Percentiles rank a stretch among this genome's conserved stretches.
These are phyloP conservation scores for Amaurobius ferox DNA, from an alignment of 2,888 invertebrate species.

Conservation along the genomic window DNA sequence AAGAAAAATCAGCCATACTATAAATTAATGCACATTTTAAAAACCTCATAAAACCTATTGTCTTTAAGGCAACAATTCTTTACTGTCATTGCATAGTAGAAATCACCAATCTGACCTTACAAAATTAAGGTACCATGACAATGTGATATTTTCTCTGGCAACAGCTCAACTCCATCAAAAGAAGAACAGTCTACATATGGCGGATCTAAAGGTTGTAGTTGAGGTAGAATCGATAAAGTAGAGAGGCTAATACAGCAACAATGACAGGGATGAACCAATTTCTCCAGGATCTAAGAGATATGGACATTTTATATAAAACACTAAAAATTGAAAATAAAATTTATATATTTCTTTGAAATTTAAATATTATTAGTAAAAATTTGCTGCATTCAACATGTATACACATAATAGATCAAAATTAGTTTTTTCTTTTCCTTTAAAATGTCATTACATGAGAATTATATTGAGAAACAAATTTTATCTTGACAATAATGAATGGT, in stretches of 20 bases:
- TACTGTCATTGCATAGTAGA: neutral
- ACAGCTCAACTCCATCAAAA: neutral
- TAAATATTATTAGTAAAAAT: neutral
- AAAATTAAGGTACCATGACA: neutral
- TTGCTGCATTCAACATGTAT: no score
- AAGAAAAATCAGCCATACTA: no score
- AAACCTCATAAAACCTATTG: neutral
- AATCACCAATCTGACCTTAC: neutral
- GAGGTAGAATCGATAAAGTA: slow-evolving; percentile 76
- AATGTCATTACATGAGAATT: no score
- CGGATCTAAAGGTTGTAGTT: slow-evolving; percentile 12
- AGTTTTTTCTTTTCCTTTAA: no score
- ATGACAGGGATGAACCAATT: slow-evolving; percentile 77
- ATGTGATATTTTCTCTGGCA: neutral
- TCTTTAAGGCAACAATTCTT: neutral
- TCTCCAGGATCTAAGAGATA: slow-evolving; percentile 75
- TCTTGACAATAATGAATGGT: no score
- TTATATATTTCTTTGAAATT: neutral
- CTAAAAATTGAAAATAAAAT: no score
- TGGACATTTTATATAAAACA: neutral
- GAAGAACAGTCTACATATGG: neutral
- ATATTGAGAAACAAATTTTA: no score
- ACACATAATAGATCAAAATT: no score
- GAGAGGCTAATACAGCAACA: slow-evolving; percentile 76
- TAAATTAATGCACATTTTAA: no score